phyloP scores from a whole-genome alignment of 2,113 vertebrate genomes.

The Macrotis lagotis region DNA sequence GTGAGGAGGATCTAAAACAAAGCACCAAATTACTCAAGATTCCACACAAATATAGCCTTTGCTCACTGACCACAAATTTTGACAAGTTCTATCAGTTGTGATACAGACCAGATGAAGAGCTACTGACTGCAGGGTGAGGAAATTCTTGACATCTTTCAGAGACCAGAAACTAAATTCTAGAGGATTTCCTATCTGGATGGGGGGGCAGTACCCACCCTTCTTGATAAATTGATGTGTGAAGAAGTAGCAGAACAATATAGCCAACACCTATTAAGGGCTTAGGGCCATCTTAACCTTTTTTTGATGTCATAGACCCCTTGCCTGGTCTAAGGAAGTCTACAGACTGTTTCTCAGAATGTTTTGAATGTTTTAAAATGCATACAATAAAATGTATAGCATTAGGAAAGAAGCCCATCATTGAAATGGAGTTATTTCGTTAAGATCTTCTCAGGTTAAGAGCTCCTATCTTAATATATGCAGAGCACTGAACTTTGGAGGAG shows the following conservation, averaged over 20 bases:
- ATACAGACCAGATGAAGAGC: background rate
- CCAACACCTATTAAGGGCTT: background rate
- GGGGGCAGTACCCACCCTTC: background rate
- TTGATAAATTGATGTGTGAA: background rate
- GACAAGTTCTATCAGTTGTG: background rate
- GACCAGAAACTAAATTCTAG: background rate
- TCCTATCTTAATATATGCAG: background rate
- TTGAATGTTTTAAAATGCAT: background rate
- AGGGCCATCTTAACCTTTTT: background rate
- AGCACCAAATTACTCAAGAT: background rate
- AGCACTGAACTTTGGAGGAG: background rate
- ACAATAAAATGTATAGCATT: background rate
- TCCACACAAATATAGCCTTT: background rate
- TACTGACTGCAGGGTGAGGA: background rate
- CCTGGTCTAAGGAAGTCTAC: background rate
- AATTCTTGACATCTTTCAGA: background rate
- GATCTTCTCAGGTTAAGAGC: background rate
- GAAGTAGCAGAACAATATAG: background rate
- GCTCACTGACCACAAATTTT: background rate
- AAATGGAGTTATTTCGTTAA: too few relatives aligned
- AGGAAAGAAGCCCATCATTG: background rate
- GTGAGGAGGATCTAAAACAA: background rate
- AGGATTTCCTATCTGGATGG: background rate
- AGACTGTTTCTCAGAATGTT: background rate
- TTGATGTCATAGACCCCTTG: background rate